Evolutionary conservation across 2,888 invertebrate species (phyloP), one percentile per base, ranked within the genome.

Genomic region (Zygaena filipendulae): DNA sequence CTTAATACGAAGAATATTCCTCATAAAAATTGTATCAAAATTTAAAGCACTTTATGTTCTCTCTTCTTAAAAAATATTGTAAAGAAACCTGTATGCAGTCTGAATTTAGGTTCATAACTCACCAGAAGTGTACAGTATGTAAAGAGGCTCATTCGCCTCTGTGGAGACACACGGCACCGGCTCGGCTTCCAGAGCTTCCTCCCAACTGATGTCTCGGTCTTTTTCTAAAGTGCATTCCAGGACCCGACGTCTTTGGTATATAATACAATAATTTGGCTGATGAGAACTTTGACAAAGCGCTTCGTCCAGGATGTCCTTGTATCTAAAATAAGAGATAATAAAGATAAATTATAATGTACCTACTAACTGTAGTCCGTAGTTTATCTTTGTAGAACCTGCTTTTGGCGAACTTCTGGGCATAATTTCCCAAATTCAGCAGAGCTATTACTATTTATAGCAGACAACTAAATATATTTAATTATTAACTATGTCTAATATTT

Each of bases 51-150:
- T n/a, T n/a, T n/a, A n/a, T n/a, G n/a, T n/a, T n/a, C n/a, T n/a
- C n/a, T n/a, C n/a, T n/a, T n/a, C n/a, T n/a, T n/a, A n/a, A n/a
- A n/a, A n/a, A n/a, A n/a, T n/a, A n/a, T n/a, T n/a, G n/a, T n/a
- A n/a, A n/a, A n/a, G n/a, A n/a, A n/a, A n/a, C n/a, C n/a, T n/a
- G n/a, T n/a, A n/a, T n/a, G n/a, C n/a, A n/a, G n/a, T n/a, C n/a
- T n/a, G n/a, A n/a, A n/a, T n/a, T n/a, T n/a, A 29, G 6, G 28
- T 13, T 22, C 19, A 20, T 14, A 25, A 21, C 16, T 32, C 40
- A 79, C 93, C 93, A 2, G 96, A 96, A 0, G 97, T 97, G 56
- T 97, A 96, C 3, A 97, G 79, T 35, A 97, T 88, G 52, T 97
- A 97, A 6, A 96, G 67, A 0, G 96, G 94, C 47, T 95, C 91